These are phyloP conservation scores for Myxocyprinus asiaticus DNA, from an alignment of 2,113 vertebrate species.

Conservation along the genomic window DNA sequence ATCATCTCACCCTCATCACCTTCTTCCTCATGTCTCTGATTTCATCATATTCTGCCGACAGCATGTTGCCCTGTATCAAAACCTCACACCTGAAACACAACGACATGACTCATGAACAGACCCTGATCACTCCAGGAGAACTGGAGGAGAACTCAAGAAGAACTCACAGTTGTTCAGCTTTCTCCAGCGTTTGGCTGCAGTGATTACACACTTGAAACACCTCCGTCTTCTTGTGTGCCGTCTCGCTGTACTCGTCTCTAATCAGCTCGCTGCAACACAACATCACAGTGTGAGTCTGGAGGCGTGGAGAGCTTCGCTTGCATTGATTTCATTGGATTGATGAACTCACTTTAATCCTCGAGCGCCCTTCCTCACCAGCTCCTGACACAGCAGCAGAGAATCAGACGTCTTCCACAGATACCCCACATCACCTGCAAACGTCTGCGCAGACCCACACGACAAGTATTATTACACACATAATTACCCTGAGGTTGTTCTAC, in stretches of 20 bases:
- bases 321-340: not conserved
- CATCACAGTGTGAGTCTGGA: not conserved
- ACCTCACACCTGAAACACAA: conserved; percentile 80
- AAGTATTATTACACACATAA: not conserved
- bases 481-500: no score
- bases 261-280: conserved; percentile 83
- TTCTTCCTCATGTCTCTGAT: conserved; percentile 92
- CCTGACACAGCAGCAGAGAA: conserved; percentile 89
- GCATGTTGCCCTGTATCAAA: conserved; percentile 82
- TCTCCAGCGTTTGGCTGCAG: conserved; percentile 90
- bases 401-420: conserved; percentile 86
- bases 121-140: not conserved
- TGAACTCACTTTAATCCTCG: conserved; percentile 86
- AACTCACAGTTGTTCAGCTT: conserved; percentile 89
- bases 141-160: no score
- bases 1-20: conserved; percentile 82
- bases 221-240: conserved; percentile 88
- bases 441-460: conserved; percentile 66
- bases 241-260: conserved; percentile 91
- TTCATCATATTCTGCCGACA: conserved; percentile 85
- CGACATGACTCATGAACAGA: not conserved
- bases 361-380: conserved; percentile 89
- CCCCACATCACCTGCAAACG: conserved; percentile 87
- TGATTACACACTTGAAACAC: conserved; percentile 86
- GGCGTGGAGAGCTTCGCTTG: not conserved